A percentile compares a stretch with the other conserved stretches of the same genome.
These are phyloP conservation scores for Ericerus pela DNA, from an alignment of 1,140 invertebrate species.

Conservation along the genomic window DNA sequence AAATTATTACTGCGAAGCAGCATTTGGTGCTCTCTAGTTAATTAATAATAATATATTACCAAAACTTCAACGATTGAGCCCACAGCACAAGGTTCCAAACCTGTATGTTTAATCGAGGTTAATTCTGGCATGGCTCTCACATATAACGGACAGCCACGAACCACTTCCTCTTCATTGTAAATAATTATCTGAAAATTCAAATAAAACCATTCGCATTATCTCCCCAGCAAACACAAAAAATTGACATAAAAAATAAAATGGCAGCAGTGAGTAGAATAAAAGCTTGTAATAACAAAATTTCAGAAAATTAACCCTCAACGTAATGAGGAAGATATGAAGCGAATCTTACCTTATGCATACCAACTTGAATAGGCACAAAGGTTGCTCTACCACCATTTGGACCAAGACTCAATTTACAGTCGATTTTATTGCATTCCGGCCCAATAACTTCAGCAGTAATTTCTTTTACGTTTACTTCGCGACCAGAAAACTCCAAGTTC, in stretches of 20 bases:
- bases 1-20: too few relatives aligned
- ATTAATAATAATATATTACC: conserved; percentile 48
- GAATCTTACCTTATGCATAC: conserved; percentile 67
- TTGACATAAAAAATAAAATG: not conserved
- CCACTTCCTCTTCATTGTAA: conserved; percentile 45
- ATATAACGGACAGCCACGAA: conserved; percentile 54
- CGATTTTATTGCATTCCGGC: conserved; percentile 42
- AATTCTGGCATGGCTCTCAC: conserved; percentile 74
- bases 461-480: conserved; percentile 59
- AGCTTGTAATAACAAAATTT: too few relatives aligned
- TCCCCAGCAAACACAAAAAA: not conserved
- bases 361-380: conserved; percentile 77
- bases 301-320: conserved; percentile 11
- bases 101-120: conserved; percentile 68
- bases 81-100: conserved; percentile 85
- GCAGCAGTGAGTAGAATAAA: too few relatives aligned
- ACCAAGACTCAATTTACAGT: conserved; percentile 47
- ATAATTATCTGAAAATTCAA: conserved; percentile 40
- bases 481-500: conserved; percentile 57
- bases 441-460: conserved; percentile 72
- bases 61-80: conserved; percentile 89
- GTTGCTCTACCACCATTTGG: conserved; percentile 55
- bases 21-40: too few relatives aligned
- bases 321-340: not conserved
- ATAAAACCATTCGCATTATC: too few relatives aligned